phyloP scores from a whole-genome alignment of 2,797 vertebrate species.

The Channallabes apus region DNA sequence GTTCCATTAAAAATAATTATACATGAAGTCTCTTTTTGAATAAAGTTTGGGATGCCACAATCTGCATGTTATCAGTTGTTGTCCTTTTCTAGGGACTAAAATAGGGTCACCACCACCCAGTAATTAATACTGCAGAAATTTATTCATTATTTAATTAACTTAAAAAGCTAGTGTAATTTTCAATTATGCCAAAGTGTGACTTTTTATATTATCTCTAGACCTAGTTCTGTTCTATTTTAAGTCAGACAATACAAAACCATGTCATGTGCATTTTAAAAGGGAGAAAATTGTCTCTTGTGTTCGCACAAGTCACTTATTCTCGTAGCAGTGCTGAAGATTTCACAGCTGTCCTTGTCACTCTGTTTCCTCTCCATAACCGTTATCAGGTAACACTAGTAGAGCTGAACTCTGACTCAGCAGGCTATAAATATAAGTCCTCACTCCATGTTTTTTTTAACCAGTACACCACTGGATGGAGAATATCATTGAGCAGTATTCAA shows the following conservation, averaged over 20 bases:
- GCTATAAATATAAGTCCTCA: conserved; percentile 57
- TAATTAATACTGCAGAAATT: neutral
- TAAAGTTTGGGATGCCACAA: conserved; percentile 18
- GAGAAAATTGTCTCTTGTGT: neutral
- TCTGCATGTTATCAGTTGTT: neutral
- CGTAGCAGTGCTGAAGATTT: conserved; percentile 25
- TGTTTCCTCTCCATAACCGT: conserved; percentile 11
- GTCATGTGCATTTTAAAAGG: conserved; percentile 9
- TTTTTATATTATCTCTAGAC: neutral
- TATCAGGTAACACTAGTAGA: conserved; percentile 47
- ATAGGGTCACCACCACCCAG: neutral
- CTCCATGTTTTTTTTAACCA: conserved; percentile 33
- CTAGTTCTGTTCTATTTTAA: neutral
- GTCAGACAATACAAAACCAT: conserved; percentile 26
- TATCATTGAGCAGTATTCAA: conserved; percentile 11
- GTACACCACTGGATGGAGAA: conserved; percentile 11
- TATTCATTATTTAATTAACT: neutral
- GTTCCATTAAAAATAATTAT: conserved; percentile 11
- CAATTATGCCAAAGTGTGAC: neutral
- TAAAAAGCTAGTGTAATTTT: too few relatives aligned
- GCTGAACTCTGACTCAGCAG: conserved; percentile 55
- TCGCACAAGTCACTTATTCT: neutral
- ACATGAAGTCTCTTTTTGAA: conserved; percentile 16
- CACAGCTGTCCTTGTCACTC: conserved; percentile 57
- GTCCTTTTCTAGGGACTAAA: neutral